These are phyloP conservation scores for Actenoides hombroni DNA, from an alignment of 2,113 vertebrate genomes.

Conservation along the genomic window DNA sequence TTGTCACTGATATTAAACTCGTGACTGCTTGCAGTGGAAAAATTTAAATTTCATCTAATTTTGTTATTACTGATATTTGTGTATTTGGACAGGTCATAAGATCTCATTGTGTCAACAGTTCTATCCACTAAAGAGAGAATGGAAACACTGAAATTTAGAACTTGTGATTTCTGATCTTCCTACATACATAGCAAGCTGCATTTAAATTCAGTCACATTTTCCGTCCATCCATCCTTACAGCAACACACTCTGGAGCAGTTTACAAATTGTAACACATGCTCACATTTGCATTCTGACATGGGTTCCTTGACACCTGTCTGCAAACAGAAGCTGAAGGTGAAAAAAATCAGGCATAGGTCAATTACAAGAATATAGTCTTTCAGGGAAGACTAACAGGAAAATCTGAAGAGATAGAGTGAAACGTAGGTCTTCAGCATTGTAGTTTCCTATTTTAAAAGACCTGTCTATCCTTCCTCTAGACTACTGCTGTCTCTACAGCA, in stretches of 20 bases:
- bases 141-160: not conserved
- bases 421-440: rapidly evolving
- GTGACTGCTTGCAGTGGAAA: not conserved
- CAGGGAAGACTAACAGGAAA: not conserved
- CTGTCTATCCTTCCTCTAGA: not conserved
- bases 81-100: not conserved
- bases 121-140: not conserved
- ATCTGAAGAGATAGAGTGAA: not conserved
- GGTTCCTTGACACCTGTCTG: not conserved
- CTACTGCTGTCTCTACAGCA: not conserved
- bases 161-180: not conserved
- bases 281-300: not conserved
- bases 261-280: not conserved
- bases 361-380: not conserved
- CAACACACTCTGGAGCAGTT: not conserved
- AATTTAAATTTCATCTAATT: not conserved
- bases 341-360: not conserved
- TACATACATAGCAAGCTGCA: not conserved
- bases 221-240: not conserved
- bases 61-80: not conserved
- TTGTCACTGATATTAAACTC: not conserved
- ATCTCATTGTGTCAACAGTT: not conserved
- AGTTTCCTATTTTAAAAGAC: not conserved
- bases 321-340: not conserved
- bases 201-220: not conserved